phyloP scores from a whole-genome alignment of 53 echinoderm and acorn worm genomes.

The Stichopus horrens region DNA sequence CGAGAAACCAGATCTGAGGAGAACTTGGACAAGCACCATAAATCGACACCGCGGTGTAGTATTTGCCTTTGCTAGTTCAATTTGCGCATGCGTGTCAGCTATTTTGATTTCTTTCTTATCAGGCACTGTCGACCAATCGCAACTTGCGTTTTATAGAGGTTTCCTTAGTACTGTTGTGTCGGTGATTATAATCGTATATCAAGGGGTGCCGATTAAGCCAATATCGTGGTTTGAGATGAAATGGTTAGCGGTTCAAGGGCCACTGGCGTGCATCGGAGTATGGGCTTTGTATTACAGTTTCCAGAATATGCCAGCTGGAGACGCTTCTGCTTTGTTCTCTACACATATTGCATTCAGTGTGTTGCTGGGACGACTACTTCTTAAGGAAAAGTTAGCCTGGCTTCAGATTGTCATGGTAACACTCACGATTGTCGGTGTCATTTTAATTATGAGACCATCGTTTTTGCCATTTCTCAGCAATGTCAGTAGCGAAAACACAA shows the following conservation, averaged over 20 bases:
- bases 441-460: conserved; percentile 43
- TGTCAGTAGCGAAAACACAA: background rate
- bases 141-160: background rate
- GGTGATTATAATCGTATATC: background rate
- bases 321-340: conserved; percentile 12
- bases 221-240: background rate
- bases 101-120: background rate
- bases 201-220: background rate
- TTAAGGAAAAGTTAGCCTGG: conserved; percentile 11
- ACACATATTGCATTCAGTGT: background rate
- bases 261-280: no score
- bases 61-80: background rate
- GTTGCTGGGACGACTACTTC: conserved; percentile 7
- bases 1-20: no score
- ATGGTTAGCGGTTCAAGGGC: background rate
- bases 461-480: conserved; percentile 21
- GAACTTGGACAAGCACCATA: no score
- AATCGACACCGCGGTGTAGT: background rate
- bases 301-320: conserved; percentile 23
- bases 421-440: conserved; percentile 14
- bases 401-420: background rate
- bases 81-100: background rate
- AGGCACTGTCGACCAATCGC: background rate
- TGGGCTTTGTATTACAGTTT: conserved; percentile 19
- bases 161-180: background rate